Conservation (phyloP, 2,888 invertebrate genomes). For the Platynereis dumerilii region DNA sequence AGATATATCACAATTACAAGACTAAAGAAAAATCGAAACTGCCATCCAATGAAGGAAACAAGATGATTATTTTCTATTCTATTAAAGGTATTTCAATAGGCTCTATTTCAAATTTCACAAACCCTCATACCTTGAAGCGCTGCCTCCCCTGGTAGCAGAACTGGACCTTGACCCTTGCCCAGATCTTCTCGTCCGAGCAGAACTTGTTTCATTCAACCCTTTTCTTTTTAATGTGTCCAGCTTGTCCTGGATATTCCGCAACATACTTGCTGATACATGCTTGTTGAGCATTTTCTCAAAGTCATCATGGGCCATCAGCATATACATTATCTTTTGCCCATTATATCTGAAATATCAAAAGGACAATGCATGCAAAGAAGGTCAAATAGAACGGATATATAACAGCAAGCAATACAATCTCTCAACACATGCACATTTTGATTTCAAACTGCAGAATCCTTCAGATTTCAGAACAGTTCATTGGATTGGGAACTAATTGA, state of each 20-base stretch:
- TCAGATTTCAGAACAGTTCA: no score
- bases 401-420: no score
- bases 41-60: no score
- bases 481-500: no score
- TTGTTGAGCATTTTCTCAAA: conserved; percentile 81
- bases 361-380: background rate
- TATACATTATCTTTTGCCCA: conserved; percentile 70
- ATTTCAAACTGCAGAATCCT: no score
- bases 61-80: no score
- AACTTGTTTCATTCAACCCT: conserved; percentile 44
- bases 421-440: no score
- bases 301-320: conserved; percentile 75
- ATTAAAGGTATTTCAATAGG: no score
- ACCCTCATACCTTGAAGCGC: conserved; percentile 48
- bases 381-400: background rate
- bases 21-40: no score
- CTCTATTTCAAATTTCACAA: no score
- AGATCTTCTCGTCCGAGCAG: conserved; percentile 53
- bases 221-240: conserved; percentile 72
- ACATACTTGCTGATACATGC: conserved; percentile 71
- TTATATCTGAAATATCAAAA: conserved; percentile 31
- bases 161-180: conserved; percentile 54
- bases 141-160: conserved; percentile 46
- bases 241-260: conserved; percentile 77
- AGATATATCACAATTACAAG: no score